phyloP scores from a whole-genome alignment of 2,888 invertebrate species.

The Xestobium rufovillosum region DNA sequence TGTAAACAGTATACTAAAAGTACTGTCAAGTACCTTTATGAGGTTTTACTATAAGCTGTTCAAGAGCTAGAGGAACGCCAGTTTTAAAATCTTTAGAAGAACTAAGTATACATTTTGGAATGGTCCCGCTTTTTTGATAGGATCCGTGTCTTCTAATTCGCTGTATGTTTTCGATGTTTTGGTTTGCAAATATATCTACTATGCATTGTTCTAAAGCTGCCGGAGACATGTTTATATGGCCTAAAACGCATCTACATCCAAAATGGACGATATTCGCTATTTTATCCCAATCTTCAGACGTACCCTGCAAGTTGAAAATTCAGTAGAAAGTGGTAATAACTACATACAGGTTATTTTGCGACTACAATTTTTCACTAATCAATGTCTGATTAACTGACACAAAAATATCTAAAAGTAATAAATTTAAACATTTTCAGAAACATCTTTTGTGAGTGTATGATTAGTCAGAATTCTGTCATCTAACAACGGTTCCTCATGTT shows the following conservation, averaged over 20 bases:
- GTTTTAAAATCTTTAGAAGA: slow-evolving; percentile 37
- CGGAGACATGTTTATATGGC: slow-evolving; percentile 44
- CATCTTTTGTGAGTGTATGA: too few species aligned
- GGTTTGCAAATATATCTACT: slow-evolving; percentile 37
- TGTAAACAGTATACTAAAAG: neutral
- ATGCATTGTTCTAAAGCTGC: slow-evolving; percentile 41
- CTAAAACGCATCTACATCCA: slow-evolving; percentile 42
- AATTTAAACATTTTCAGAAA: too few species aligned
- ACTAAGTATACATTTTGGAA: slow-evolving; percentile 34
- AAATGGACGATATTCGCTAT: slow-evolving; percentile 37
- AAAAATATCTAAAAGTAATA: slow-evolving; percentile 1
- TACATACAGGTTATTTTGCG: too few species aligned
- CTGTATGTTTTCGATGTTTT: slow-evolving; percentile 37
- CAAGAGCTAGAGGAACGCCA: slow-evolving; percentile 38
- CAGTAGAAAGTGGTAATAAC: too few species aligned
- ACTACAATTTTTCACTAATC: too few species aligned
- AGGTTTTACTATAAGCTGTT: slow-evolving; percentile 38
- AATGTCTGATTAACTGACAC: slow-evolving; percentile 23
- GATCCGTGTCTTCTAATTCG: slow-evolving; percentile 32
- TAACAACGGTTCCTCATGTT: too few species aligned
- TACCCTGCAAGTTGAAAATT: slow-evolving; percentile 9
- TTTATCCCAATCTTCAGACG: slow-evolving; percentile 31
- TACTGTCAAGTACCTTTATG: slow-evolving; percentile 32
- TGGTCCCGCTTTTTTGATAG: slow-evolving; percentile 34
- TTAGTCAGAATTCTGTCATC: too few species aligned